phyloP scores from a whole-genome alignment of 2,113 vertebrate species.

The Carollia perspicillata region DNA sequence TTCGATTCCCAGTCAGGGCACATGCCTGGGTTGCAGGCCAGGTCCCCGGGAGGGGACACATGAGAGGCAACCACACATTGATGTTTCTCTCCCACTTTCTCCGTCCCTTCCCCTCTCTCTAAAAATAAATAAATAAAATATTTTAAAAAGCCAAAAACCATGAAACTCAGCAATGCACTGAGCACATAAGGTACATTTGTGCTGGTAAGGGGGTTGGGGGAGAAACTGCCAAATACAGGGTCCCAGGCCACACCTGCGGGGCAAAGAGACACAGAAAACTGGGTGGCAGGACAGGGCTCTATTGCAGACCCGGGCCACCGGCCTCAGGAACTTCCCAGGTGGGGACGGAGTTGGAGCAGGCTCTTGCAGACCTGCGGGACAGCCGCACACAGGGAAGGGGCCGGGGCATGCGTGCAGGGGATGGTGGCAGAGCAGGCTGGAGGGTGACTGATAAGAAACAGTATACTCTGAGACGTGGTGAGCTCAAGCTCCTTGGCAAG shows the following conservation, averaged over 20 bases:
- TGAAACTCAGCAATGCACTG: not conserved
- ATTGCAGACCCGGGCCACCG: accelerated
- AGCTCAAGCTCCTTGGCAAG: not conserved
- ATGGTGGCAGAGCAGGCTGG: too few relatives aligned
- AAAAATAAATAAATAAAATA: too few relatives aligned
- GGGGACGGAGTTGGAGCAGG: accelerated
- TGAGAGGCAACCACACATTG: too few relatives aligned
- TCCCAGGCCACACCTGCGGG: accelerated
- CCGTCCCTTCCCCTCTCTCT: too few relatives aligned
- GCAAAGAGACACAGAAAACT: not conserved
- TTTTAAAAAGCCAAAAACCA: too few relatives aligned
- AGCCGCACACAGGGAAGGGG: accelerated
- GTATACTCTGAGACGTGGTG: not conserved
- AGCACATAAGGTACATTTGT: accelerated
- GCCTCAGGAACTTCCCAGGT: not conserved
- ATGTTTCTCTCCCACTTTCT: too few relatives aligned
- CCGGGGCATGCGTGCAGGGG: accelerated
- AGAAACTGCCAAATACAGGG: not conserved
- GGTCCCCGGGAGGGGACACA: too few relatives aligned
- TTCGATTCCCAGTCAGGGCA: too few relatives aligned
- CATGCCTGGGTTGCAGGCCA: too few relatives aligned
- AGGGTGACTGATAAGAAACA: too few relatives aligned
- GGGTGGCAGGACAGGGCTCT: too few relatives aligned
- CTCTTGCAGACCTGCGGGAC: not conserved
- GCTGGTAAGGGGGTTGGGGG: not conserved